phyloP scores from a whole-genome alignment of 92 coral and sea anemone genomes.

The Diadumene lineata region DNA sequence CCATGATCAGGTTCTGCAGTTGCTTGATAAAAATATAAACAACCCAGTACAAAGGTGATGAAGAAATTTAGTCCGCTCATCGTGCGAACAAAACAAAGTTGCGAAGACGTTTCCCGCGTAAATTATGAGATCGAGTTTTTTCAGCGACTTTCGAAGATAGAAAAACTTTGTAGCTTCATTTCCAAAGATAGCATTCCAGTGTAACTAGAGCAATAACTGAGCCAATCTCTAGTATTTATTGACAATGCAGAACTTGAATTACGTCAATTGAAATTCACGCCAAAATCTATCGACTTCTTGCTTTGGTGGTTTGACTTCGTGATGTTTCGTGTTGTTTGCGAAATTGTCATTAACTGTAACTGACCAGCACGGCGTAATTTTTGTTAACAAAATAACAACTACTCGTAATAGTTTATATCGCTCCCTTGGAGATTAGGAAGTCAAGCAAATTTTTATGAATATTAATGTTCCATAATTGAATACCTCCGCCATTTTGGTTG shows the following conservation, averaged over 20 bases:
- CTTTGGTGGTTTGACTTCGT: not conserved
- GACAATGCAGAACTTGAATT: slow-evolving; percentile 11
- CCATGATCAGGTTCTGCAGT: slow-evolving; percentile 51
- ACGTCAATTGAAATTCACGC: slow-evolving; percentile 14
- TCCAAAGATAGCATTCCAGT: slow-evolving; percentile 22
- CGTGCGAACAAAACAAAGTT: too few relatives aligned
- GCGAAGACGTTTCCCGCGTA: slow-evolving; percentile 3
- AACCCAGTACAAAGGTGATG: slow-evolving; percentile 1
- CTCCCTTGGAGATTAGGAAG: slow-evolving; percentile 31
- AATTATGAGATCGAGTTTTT: not conserved
- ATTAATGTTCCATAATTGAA: not conserved
- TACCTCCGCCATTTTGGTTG: not conserved
- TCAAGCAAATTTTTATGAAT: not conserved
- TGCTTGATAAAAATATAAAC: slow-evolving; percentile 2
- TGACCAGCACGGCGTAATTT: not conserved
- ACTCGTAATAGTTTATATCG: slow-evolving; percentile 12
- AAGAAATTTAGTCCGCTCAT: slow-evolving; percentile 1
- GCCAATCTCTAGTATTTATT: slow-evolving; percentile 21
- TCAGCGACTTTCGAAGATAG: not conserved
- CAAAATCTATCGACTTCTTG: not conserved
- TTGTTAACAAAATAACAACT: slow-evolving; percentile 9
- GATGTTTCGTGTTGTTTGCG: not conserved
- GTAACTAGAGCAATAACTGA: slow-evolving; percentile 22
- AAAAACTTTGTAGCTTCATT: not conserved
- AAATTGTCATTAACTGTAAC: too few relatives aligned